phyloP scores from a whole-genome alignment of 2,113 vertebrate genomes.

The Passerina amoena region DNA sequence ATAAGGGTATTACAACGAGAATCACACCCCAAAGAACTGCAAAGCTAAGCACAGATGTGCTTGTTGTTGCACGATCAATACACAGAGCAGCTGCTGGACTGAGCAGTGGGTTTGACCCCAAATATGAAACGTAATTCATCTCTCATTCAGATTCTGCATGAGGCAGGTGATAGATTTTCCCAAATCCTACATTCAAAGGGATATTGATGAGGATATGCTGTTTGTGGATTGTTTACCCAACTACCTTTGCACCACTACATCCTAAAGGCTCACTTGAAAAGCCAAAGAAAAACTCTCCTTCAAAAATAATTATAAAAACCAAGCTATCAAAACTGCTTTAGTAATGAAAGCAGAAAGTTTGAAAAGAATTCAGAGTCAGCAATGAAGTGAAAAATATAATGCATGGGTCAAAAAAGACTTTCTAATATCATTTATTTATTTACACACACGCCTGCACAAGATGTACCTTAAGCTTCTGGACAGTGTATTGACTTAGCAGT shows the following conservation, averaged over 20 bases:
- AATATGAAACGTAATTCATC: not conserved
- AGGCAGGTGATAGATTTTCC: not conserved
- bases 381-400: not conserved
- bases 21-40: not conserved
- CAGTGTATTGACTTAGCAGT: not conserved
- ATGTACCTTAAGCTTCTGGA: not conserved
- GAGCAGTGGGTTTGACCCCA: not conserved
- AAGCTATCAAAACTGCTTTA: not conserved
- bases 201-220: not conserved
- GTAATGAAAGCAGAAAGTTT: not conserved
- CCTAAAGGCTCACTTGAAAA: not conserved
- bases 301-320: not conserved
- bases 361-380: not conserved
- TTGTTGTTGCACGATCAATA: not conserved
- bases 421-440: not conserved
- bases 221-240: not conserved
- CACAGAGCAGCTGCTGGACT: not conserved
- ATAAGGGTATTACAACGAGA: not conserved
- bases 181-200: not conserved
- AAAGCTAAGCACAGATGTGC: not conserved
- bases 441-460: not conserved
- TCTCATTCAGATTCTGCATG: not conserved
- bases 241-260: not conserved
- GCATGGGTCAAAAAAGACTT: not conserved
- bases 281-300: not conserved